phyloP scores from a whole-genome alignment of 1,140 invertebrate species.

The Chironomus striatipennis region DNA sequence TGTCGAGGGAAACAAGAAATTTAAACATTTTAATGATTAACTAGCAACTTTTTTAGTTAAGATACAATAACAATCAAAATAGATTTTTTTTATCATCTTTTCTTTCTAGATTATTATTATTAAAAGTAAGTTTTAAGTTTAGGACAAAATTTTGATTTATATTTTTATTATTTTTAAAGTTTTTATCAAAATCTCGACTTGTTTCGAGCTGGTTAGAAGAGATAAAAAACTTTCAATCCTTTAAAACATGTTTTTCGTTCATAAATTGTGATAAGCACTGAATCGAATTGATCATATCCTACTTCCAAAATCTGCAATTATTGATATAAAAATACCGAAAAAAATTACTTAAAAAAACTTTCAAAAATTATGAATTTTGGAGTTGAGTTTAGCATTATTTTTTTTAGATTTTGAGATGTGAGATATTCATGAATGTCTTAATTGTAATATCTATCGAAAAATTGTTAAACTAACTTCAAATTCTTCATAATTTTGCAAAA shows the following conservation, averaged over 20 bases:
- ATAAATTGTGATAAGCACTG: constrained; percentile 14
- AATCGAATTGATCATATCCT: constrained; percentile 22
- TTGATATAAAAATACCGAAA: neutral
- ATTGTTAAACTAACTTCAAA: neutral
- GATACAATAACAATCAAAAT: neutral
- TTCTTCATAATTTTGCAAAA: constrained; percentile 17
- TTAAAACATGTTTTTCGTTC: neutral
- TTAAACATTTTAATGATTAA: constrained; percentile 2
- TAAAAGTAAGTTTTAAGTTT: neutral
- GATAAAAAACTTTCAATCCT: neutral
- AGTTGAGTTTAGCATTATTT: too few species aligned
- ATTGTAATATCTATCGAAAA: too few species aligned
- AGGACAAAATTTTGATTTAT: neutral
- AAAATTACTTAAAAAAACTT: neutral
- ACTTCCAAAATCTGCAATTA: neutral
- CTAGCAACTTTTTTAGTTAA: neutral
- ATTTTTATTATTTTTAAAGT: neutral
- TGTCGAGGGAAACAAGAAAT: neutral
- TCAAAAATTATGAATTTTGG: too few species aligned
- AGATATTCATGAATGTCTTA: too few species aligned
- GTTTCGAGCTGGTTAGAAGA: constrained; percentile 1
- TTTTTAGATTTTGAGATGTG: too few species aligned
- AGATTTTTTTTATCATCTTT: neutral
- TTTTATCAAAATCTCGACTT: neutral
- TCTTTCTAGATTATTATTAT: neutral